Evolutionary conservation across 2,113 vertebrate genomes (phyloP).

Genomic region (Lagopus leucura): DNA sequence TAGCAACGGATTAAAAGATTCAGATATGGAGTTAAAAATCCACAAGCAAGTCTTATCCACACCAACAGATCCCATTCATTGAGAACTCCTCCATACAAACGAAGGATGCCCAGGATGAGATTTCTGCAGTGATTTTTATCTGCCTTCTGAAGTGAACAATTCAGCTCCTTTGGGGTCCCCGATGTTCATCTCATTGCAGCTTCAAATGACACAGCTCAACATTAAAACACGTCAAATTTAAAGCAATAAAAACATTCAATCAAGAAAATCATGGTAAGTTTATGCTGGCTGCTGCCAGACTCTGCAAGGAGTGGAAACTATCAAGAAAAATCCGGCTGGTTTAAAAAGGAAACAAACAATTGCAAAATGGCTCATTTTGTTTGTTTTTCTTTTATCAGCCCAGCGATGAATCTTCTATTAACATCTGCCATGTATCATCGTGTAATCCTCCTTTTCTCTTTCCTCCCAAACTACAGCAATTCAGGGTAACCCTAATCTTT

Average conservation of each 20-base stretch:
- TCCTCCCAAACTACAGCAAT: conserved; percentile 61
- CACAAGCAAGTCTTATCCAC: neutral
- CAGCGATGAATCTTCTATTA: conserved; percentile 56
- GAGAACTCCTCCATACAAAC: neutral
- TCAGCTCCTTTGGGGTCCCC: neutral
- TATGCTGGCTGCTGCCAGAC: neutral
- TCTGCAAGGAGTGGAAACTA: neutral
- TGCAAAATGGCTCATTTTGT: conserved; percentile 45
- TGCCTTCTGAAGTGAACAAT: neutral
- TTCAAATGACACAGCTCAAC: neutral
- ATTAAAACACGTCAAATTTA: rapidly evolving
- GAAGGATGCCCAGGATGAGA: neutral
- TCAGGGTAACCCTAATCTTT: conserved; percentile 81
- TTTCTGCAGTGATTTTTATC: neutral
- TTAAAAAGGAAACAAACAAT: conserved; percentile 40
- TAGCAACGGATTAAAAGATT: neutral
- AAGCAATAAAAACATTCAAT: neutral
- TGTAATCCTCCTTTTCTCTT: conserved; percentile 76
- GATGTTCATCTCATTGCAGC: neutral
- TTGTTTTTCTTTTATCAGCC: conserved; percentile 64
- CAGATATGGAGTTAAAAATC: neutral
- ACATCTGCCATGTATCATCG: conserved; percentile 72
- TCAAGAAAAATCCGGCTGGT: conserved; percentile 27
- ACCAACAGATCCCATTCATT: neutral
- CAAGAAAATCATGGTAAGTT: neutral